These are phyloP conservation scores for Parotia lawesii DNA, from an alignment of 2,113 vertebrate species.

Conservation along the genomic window DNA sequence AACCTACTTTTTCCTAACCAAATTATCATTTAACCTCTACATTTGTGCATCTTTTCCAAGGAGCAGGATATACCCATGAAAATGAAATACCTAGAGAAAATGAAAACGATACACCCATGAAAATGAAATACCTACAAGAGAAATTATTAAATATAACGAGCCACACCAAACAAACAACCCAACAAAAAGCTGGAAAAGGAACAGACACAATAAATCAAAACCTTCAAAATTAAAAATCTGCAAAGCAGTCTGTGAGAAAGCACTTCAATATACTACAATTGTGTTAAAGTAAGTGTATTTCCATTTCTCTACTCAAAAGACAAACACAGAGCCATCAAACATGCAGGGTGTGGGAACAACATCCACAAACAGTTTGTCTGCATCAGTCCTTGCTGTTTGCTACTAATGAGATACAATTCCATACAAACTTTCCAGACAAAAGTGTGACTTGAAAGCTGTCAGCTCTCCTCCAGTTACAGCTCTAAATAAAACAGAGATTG, in stretches of 20 bases:
- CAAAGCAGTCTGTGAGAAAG: neutral
- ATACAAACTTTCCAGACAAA: neutral
- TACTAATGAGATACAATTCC: fast-evolving
- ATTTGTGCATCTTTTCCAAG: neutral
- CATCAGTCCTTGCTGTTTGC: neutral
- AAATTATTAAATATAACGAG: neutral
- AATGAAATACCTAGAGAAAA: neutral
- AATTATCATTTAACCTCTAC: neutral
- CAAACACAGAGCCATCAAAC: fast-evolving
- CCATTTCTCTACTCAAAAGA: neutral
- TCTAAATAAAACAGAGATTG: neutral
- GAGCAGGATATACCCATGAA: neutral
- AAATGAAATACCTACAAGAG: neutral
- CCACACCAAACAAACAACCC: fast-evolving
- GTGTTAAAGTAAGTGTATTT: neutral
- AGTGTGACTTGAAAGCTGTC: neutral
- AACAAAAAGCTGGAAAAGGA: neutral
- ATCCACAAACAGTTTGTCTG: neutral
- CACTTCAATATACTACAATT: neutral
- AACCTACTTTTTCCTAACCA: neutral
- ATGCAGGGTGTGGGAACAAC: neutral
- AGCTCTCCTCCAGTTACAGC: neutral
- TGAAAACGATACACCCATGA: neutral
- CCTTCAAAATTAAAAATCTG: neutral
- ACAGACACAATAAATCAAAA: neutral